These are phyloP conservation scores for Petrocephalus sullivani DNA, from an alignment of 2,797 vertebrate species.

Conservation along the genomic window DNA sequence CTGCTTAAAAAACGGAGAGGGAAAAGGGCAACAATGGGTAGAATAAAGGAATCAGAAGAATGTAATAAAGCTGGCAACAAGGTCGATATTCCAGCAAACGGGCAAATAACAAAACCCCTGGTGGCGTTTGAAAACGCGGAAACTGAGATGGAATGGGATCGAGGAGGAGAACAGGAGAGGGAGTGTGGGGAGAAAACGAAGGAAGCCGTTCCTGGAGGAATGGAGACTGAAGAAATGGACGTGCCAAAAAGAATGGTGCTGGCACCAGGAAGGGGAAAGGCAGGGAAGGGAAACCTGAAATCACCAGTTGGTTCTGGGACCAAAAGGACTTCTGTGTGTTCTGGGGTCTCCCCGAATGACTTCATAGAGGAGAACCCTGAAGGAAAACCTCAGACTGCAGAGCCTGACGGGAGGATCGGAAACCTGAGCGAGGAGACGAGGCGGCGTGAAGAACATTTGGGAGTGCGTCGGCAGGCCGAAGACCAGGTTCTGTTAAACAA, in stretches of 20 bases:
- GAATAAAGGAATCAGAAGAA: background rate
- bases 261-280: background rate
- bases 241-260: background rate
- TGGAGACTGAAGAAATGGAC: background rate
- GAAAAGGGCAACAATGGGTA: slow-evolving; percentile 19
- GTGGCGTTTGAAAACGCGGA: background rate
- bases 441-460: background rate
- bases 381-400: background rate
- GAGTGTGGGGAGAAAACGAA: background rate
- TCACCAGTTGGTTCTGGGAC: background rate
- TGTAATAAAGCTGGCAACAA: background rate
- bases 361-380: background rate
- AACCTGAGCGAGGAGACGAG: background rate
- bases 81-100: background rate
- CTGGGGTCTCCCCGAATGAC: background rate
- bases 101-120: background rate
- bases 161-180: background rate
- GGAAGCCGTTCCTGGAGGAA: background rate
- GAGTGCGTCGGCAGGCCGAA: slow-evolving; percentile 11
- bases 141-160: background rate
- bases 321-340: background rate
- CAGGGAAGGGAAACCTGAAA: background rate
- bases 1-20: slow-evolving; percentile 36
- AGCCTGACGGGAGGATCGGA: background rate
- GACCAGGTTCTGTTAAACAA: slow-evolving; percentile 20